Evolutionary conservation across 2,797 vertebrate genomes (phyloP), one percentile per base, ranked within the genome.

Genomic region (Phaenicophaeus curvirostris): DNA sequence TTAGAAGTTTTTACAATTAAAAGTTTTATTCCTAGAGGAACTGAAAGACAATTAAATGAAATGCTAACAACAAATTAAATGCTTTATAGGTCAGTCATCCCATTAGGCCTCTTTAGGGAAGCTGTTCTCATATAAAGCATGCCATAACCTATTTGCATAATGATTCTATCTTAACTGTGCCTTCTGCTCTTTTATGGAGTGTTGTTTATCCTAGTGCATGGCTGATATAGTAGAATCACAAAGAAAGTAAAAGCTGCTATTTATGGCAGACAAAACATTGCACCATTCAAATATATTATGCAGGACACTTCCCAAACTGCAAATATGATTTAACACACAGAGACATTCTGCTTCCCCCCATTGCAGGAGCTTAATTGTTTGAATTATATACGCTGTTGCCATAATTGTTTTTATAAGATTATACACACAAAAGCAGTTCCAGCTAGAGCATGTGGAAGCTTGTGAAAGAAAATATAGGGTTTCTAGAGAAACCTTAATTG

Each of bases 111-210:
- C 96, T 97, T 97, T 97, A 97, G 97, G 97, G 97, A 98, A 97
- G 96, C 94, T 95, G 65, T 97, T 98, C 96, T 97, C 97, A 96
- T 97, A 97, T 97, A 98, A 98, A 97, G 96, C 96, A 96, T 97
- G 95, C 95, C 96, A 97, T 97, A 98, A 97, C 97, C 97, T 98
- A 98, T 97, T 98, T 98, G 96, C 97, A 98, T 98, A 98, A 98
- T 97, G 97, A 97, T 97, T 97, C 96, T 94, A 96, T 97, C 97
- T 97, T 97, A 97, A 97, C 96, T 92, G 95, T 97, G 96, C 97
- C 98, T 97, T 98, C 98, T 98, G 97, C 96, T 98, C 94, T 91
- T 98, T 97, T 97, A 98, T 97, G 90, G 96, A 87, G 86, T 97
- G 97, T 96, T 97, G 96, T 98, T 98, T 97, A 97, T 97, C 94